Percentiles rank a stretch among this genome's conserved stretches.
phyloP scores from a whole-genome alignment of 2,888 invertebrate genomes.

The Geophilus truncorum region DNA sequence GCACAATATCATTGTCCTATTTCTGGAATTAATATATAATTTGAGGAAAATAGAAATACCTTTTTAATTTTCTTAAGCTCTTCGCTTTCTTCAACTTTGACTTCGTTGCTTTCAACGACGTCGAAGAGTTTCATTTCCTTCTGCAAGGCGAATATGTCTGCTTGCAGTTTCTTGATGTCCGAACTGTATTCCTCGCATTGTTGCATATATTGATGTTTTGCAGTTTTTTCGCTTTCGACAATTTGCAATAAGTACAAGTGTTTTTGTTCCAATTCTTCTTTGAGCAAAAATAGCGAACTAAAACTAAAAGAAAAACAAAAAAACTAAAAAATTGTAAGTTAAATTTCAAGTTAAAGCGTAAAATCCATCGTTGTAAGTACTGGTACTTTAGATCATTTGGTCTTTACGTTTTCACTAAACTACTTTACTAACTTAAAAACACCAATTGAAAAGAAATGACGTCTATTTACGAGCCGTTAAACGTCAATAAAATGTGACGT shows the following conservation, averaged over 20 bases:
- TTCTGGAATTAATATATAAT: no score
- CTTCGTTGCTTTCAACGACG: conserved; percentile 31
- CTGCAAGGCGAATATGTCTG: conserved; percentile 71
- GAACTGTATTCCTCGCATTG: conserved; percentile 84
- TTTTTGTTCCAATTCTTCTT: conserved; percentile 87
- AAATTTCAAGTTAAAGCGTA: neutral
- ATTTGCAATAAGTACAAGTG: conserved; percentile 78
- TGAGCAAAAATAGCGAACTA: conserved; percentile 79
- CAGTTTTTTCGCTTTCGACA: conserved; percentile 84
- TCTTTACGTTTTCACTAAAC: no score
- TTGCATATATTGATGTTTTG: conserved; percentile 88
- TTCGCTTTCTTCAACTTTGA: conserved; percentile 54
- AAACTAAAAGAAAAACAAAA: conserved; percentile 58
- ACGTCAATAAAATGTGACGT: neutral
- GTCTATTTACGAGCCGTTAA: neutral
- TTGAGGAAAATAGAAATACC: conserved; percentile 44
- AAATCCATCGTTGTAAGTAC: no score
- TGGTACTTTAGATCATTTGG: no score
- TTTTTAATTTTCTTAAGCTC: conserved; percentile 81
- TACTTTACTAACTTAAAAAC: no score
- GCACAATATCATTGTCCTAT: no score
- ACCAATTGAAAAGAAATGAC: no score
- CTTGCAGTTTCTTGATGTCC: conserved; percentile 80
- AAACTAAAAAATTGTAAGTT: neutral
- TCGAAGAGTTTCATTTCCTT: conserved; percentile 65